A percentile compares a stretch with the other conserved stretches of the same genome.
Conservation (phyloP, 1,140 invertebrate genomes). For the Sarcophaga peregrina region DNA sequence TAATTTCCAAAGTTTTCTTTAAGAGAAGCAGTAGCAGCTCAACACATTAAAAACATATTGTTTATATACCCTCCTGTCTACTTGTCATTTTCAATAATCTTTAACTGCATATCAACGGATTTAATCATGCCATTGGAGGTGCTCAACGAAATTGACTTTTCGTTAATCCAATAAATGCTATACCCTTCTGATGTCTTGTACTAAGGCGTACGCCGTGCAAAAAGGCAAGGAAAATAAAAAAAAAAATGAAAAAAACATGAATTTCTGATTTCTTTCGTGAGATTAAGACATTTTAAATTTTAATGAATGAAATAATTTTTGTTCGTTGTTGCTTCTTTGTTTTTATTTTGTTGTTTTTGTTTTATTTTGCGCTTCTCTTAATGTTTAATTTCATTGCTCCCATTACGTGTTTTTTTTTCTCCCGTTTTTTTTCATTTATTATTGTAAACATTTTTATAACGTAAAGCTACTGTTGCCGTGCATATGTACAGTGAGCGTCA, state of each 20-base stretch:
- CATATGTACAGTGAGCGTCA: too few species aligned
- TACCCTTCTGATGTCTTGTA: not conserved
- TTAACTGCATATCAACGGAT: too few species aligned
- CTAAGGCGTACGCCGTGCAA: too few species aligned
- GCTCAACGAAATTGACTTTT: not conserved
- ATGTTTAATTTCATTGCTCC: conserved; percentile 1
- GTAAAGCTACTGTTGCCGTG: conserved; percentile 17
- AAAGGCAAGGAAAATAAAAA: too few species aligned
- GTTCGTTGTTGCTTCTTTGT: conserved; percentile 1
- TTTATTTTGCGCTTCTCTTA: not conserved
- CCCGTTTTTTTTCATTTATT: not conserved
- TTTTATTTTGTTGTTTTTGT: not conserved
- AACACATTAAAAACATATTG: too few species aligned
- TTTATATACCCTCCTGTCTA: too few species aligned
- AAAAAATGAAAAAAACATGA: not conserved
- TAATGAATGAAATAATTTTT: conserved; percentile 48
- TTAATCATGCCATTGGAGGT: too few species aligned
- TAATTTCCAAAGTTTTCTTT: too few species aligned
- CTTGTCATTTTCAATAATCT: too few species aligned
- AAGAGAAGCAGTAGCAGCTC: too few species aligned
- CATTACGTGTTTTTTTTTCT: too few species aligned
- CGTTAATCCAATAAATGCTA: not conserved
- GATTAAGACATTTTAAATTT: conserved; percentile 49
- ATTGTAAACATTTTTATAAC: conserved; percentile 20
- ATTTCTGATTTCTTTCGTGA: conserved; percentile 45